Evolutionary conservation across 2,888 invertebrate genomes (phyloP).

Genomic region (Dyspetes luteomarginatus): DNA sequence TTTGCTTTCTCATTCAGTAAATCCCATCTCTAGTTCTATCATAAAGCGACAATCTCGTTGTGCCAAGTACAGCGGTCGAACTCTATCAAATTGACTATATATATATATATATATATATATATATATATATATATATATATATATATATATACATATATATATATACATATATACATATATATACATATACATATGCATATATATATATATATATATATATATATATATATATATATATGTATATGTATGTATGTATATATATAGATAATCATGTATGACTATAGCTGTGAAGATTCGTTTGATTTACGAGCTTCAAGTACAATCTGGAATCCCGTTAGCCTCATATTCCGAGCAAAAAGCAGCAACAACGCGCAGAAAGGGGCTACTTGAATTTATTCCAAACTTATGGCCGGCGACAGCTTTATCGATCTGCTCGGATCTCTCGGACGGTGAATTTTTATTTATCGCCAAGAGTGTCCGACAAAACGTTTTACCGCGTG

Average conservation of each 20-base stretch:
- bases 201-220: not conserved
- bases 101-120: too few species aligned
- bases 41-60: slow-evolving; percentile 7
- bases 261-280: not conserved
- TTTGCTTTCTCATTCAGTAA: not conserved
- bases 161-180: too few species aligned
- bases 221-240: not conserved
- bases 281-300: not conserved
- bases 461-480: slow-evolving; percentile 25
- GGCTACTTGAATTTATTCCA: slow-evolving; percentile 27
- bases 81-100: slow-evolving; percentile 2
- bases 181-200: not conserved
- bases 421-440: slow-evolving; percentile 37
- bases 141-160: too few species aligned
- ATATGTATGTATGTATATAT: not conserved
- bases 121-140: too few species aligned
- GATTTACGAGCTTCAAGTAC: not conserved
- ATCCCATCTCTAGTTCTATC: slow-evolving; percentile 5
- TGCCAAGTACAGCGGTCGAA: not conserved
- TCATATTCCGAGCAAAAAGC: slow-evolving; percentile 20
- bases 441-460: not conserved
- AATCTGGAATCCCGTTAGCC: slow-evolving; percentile 21
- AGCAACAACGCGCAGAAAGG: too few species aligned
- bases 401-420: not conserved
- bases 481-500: slow-evolving; percentile 17